These are phyloP conservation scores for Anorthoa munda DNA, from an alignment of 2,888 invertebrate species.

Conservation along the genomic window DNA sequence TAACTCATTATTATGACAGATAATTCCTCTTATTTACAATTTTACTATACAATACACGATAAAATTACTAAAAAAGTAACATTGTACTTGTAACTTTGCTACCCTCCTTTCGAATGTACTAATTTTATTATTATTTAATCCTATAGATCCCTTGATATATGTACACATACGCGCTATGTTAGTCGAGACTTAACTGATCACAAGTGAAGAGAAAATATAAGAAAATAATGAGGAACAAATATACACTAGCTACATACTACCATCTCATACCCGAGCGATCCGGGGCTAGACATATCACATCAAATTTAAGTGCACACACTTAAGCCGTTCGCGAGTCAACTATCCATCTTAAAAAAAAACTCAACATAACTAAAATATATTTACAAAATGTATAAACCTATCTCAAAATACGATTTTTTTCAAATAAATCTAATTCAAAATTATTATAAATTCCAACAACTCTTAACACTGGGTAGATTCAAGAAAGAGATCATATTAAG, in stretches of 20 bases:
- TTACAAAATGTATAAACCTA: slow-evolving; percentile 87
- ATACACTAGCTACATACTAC: slow-evolving; percentile 86
- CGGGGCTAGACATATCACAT: slow-evolving; percentile 86
- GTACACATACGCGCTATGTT: slow-evolving; percentile 84
- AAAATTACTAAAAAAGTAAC: slow-evolving; percentile 89
- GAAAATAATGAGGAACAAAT: slow-evolving; percentile 89
- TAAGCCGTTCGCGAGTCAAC: slow-evolving; percentile 83
- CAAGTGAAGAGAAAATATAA: slow-evolving; percentile 82
- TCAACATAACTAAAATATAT: slow-evolving; percentile 82
- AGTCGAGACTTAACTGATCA: slow-evolving; percentile 90
- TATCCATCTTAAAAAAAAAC: slow-evolving; percentile 74
- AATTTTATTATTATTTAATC: slow-evolving; percentile 77
- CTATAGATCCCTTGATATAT: slow-evolving; percentile 80
- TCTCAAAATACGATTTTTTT: slow-evolving; percentile 85
- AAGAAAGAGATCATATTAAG: slow-evolving; percentile 89
- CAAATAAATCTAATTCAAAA: slow-evolving; percentile 82
- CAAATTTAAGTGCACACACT: slow-evolving; percentile 79
- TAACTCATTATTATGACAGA: slow-evolving; percentile 90
- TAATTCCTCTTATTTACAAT: slow-evolving; percentile 91
- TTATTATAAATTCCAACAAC: slow-evolving; percentile 86
- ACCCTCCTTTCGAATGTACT: slow-evolving; percentile 87
- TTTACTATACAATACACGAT: slow-evolving; percentile 88
- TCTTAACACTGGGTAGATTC: slow-evolving; percentile 90
- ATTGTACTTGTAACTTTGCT: slow-evolving; percentile 89
- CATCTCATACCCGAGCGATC: slow-evolving; percentile 75